Evolutionary conservation across 2,888 invertebrate genomes (phyloP).

Genomic region (Ariolimax columbianus): DNA sequence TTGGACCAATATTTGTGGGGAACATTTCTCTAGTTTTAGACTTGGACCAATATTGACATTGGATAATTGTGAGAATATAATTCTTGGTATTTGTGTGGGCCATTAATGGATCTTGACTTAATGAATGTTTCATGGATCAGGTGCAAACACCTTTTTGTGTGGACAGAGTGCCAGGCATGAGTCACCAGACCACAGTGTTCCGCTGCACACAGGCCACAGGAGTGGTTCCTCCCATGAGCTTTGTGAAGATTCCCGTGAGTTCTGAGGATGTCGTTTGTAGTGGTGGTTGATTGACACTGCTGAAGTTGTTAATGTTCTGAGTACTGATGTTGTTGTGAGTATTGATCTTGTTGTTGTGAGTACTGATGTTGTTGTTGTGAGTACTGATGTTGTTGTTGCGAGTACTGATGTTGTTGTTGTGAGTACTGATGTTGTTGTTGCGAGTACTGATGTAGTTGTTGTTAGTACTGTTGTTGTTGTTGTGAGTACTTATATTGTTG

Average conservation of each 20-base stretch:
- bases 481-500: background rate
- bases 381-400: background rate
- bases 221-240: slow-evolving; percentile 73
- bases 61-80: too few relatives aligned
- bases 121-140: slow-evolving; percentile 56
- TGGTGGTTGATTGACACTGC: background rate
- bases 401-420: background rate
- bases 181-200: slow-evolving; percentile 73
- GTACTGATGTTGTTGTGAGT: background rate
- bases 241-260: slow-evolving; percentile 74
- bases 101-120: background rate
- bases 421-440: background rate
- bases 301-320: background rate
- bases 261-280: background rate
- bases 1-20: too few relatives aligned
- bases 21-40: too few relatives aligned
- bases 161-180: slow-evolving; percentile 69
- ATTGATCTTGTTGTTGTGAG: background rate
- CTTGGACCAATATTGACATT: too few relatives aligned
- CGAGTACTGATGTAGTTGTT: background rate
- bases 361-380: background rate
- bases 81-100: background rate
- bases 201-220: slow-evolving; percentile 70
- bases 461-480: background rate
- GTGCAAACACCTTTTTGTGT: slow-evolving; percentile 76